Percentiles rank a stretch among this genome's conserved stretches.
phyloP scores from a whole-genome alignment of 1,140 invertebrate species.

The Cydia splendana region DNA sequence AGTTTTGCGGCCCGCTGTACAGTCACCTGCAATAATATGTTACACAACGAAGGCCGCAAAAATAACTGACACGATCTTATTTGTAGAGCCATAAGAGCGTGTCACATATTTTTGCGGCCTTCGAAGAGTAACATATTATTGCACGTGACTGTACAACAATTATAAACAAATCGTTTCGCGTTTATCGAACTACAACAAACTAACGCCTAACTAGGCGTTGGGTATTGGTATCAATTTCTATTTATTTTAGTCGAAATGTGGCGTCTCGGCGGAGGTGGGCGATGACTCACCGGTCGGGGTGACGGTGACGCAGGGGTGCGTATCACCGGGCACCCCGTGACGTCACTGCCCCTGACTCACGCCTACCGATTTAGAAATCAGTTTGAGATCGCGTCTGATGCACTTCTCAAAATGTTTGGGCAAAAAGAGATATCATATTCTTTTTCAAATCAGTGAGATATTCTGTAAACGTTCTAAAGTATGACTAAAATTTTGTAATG shows the following conservation, averaged over 20 bases:
- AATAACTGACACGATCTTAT: no score
- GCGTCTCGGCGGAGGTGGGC: constrained; percentile 39
- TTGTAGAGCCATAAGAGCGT: no score
- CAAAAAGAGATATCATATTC: no score
- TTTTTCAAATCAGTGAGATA: no score
- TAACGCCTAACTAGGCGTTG: no score
- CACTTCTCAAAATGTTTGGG: not conserved
- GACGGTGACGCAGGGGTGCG: constrained; percentile 58
- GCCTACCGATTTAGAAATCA: constrained; percentile 44
- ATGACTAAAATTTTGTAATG: no score
- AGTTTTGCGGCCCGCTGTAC: not conserved
- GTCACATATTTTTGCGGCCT: no score
- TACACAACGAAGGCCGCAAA: no score
- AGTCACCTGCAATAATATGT: no score
- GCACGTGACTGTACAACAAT: not conserved
- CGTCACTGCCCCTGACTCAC: constrained; percentile 61
- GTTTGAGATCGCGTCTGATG: constrained; percentile 35
- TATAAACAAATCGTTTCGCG: not conserved
- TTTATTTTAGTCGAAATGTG: constrained; percentile 43
- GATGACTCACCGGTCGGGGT: constrained; percentile 56
- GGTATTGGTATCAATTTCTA: constrained; percentile 38
- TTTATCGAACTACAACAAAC: not conserved
- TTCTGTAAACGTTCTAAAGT: no score
- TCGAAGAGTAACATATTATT: no score
- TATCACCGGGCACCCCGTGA: constrained; percentile 56